Percentiles rank a stretch among this genome's conserved stretches.
Evolutionary conservation across 2,113 vertebrate genomes (phyloP).

Genomic region (Austrofundulus limnaeus): DNA sequence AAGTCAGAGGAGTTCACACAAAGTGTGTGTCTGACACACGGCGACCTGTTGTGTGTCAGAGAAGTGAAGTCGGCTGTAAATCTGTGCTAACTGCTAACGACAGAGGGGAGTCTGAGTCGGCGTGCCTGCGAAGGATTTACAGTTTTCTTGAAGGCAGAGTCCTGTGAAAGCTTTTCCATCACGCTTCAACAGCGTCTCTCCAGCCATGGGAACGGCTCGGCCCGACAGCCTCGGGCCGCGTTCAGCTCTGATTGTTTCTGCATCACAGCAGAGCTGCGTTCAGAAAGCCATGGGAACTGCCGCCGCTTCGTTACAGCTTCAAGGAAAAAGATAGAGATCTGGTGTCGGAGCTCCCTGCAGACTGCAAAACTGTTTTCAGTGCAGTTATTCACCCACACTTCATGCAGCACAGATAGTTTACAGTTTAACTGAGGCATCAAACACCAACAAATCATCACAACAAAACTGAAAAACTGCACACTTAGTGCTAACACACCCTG

Average conservation of each 20-base stretch:
- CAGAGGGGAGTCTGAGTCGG: conserved; percentile 19
- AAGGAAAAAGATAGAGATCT: conserved; percentile 60
- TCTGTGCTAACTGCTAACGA: conserved; percentile 40
- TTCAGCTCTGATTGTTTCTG: background rate
- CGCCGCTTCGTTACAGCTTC: conserved; percentile 38
- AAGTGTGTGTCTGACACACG: background rate
- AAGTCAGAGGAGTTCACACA: conserved; percentile 10
- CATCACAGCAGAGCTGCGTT: background rate
- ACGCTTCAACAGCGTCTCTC: conserved; percentile 9
- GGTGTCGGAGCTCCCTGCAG: conserved; percentile 46
- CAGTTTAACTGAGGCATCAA: conserved; percentile 28
- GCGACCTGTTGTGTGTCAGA: conserved; percentile 39
- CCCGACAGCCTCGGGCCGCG: conserved; percentile 34
- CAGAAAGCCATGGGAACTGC: conserved; percentile 67
- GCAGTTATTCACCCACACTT: conserved; percentile 32
- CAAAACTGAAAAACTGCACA: too few species aligned
- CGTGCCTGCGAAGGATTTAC: conserved; percentile 35
- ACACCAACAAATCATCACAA: background rate
- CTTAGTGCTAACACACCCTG: too few species aligned
- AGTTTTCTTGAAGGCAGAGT: conserved; percentile 34
- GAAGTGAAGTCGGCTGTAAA: conserved; percentile 40
- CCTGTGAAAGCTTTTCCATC: conserved; percentile 13
- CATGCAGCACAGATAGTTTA: conserved; percentile 45
- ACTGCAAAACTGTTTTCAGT: conserved; percentile 14
- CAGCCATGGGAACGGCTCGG: conserved; percentile 67